Evolutionary conservation across 2,888 invertebrate species (phyloP).

Genomic region (Byasa hedistus): DNA sequence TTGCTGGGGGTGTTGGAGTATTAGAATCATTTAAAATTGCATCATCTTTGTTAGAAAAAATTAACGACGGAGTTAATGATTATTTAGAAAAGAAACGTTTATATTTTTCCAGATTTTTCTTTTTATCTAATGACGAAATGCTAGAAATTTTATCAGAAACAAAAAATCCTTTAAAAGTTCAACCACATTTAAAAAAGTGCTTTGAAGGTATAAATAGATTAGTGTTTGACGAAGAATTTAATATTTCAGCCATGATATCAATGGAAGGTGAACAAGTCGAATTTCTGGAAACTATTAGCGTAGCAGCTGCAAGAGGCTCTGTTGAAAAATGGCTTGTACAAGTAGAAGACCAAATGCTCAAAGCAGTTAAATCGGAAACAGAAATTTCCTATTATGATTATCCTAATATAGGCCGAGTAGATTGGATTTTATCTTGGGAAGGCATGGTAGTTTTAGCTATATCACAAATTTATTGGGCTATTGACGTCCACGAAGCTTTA

Average conservation of each 20-base stretch:
- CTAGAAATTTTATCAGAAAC: conserved; percentile 94
- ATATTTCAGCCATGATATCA: conserved; percentile 89
- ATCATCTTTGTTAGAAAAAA: conserved; percentile 85
- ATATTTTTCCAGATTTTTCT: conserved; percentile 93
- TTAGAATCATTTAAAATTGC: conserved; percentile 86
- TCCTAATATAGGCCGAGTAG: conserved; percentile 75
- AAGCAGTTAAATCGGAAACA: conserved; percentile 85
- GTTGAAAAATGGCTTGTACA: conserved; percentile 92
- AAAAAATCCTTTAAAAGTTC: conserved; percentile 90
- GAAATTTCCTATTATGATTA: conserved; percentile 84
- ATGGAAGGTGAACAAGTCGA: conserved; percentile 86
- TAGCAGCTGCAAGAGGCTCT: conserved; percentile 87
- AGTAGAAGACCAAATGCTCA: conserved; percentile 90
- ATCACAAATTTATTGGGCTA: conserved; percentile 91
- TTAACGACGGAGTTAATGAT: conserved; percentile 89
- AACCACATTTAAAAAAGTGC: conserved; percentile 92
- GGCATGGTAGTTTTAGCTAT: conserved; percentile 90
- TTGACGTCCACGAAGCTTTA: conserved; percentile 86
- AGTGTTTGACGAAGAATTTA: conserved; percentile 84
- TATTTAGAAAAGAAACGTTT: conserved; percentile 92
- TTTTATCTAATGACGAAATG: conserved; percentile 94
- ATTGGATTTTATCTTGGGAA: conserved; percentile 89
- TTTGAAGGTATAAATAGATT: conserved; percentile 91
- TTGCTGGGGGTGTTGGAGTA: conserved; percentile 83
- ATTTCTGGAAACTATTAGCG: conserved; percentile 82